phyloP scores from a whole-genome alignment of 2,888 invertebrate species.

The Tachina grossa region DNA sequence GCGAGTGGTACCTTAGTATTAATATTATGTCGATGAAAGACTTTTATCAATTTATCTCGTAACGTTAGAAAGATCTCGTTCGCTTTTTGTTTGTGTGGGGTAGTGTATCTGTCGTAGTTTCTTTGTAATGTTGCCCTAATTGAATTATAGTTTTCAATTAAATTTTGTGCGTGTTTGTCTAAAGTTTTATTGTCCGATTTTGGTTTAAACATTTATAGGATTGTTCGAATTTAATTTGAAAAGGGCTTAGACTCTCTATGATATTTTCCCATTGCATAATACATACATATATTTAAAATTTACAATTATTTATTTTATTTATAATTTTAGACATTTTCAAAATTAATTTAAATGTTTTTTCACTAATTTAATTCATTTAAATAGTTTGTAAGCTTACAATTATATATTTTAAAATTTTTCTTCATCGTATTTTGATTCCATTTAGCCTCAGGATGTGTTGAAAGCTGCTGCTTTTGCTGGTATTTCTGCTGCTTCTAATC shows the following conservation, averaged over 20 bases:
- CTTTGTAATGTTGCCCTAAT: background rate
- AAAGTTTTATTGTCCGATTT: background rate
- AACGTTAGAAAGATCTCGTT: too few relatives aligned
- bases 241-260: background rate
- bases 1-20: background rate
- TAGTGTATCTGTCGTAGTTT: background rate
- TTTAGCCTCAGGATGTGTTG: too few relatives aligned
- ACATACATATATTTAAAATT: background rate
- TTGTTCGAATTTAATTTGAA: background rate
- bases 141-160: background rate
- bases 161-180: background rate
- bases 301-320: background rate
- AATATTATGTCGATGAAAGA: too few relatives aligned
- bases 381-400: too few relatives aligned
- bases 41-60: too few relatives aligned
- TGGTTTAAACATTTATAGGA: background rate
- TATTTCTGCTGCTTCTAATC: too few relatives aligned
- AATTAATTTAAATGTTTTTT: too few relatives aligned
- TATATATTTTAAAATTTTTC: too few relatives aligned
- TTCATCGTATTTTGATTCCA: too few relatives aligned
- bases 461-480: too few relatives aligned
- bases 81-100: background rate
- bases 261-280: constrained; percentile 7
- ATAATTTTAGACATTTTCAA: background rate
- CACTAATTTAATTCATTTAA: too few relatives aligned